A percentile compares a stretch with the other conserved stretches of the same genome.
Evolutionary conservation across 2,113 vertebrate species (phyloP).

Genomic region (Naja naja): DNA sequence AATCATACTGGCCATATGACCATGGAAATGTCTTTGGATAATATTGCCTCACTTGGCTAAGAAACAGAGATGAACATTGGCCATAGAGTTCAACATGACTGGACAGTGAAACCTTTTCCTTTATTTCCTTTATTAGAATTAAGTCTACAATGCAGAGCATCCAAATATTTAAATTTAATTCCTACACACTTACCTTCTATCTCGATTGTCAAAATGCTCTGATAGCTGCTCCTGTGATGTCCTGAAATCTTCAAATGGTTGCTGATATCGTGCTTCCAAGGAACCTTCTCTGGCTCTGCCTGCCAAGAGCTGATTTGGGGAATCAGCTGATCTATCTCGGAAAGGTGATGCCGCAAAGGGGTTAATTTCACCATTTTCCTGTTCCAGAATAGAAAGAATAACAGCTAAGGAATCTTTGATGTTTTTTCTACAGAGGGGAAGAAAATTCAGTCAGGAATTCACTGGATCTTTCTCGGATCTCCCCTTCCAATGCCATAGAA

Average conservation of each 20-base stretch:
- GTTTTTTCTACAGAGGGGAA: not conserved
- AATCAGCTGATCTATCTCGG: slow-evolving; percentile 80
- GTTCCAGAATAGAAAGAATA: slow-evolving; percentile 52
- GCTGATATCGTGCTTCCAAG: slow-evolving; percentile 88
- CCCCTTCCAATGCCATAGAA: not conserved
- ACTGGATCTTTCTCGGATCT: not conserved
- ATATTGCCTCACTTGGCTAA: not conserved
- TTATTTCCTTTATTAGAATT: not conserved
- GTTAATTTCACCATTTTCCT: slow-evolving; percentile 86
- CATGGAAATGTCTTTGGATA: not conserved
- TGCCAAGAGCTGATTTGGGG: slow-evolving; percentile 74
- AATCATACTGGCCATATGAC: not conserved
- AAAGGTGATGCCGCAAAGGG: slow-evolving; percentile 73
- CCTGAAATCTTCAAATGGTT: slow-evolving; percentile 89
- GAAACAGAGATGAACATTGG: not conserved
- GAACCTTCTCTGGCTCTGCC: slow-evolving; percentile 84
- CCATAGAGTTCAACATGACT: not conserved
- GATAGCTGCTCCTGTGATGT: slow-evolving; percentile 86
- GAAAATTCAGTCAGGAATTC: not conserved
- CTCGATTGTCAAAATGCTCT: slow-evolving; percentile 87
- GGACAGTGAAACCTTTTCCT: not conserved
- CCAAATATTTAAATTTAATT: not conserved
- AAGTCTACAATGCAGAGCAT: not conserved
- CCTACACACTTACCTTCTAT: slow-evolving; percentile 75
- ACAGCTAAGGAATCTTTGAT: not conserved